Conservation (phyloP, 2,888 invertebrate species). For the Ernsta delagoae region DNA sequence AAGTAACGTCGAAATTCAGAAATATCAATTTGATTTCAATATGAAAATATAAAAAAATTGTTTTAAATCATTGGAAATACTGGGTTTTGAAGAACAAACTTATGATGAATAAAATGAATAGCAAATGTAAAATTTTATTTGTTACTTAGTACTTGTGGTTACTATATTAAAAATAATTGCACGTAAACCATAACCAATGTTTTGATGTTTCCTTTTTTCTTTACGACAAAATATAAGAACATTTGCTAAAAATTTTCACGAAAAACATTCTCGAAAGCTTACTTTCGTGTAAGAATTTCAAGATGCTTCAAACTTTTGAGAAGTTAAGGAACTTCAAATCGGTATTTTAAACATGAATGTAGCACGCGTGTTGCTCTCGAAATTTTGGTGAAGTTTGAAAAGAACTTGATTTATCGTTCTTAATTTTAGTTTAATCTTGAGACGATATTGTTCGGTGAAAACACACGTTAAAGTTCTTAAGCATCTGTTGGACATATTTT, state of each 20-base stretch:
- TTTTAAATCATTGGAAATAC: too few species aligned
- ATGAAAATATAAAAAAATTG: too few species aligned
- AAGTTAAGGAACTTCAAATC: conserved; percentile 16
- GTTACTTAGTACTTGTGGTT: too few species aligned
- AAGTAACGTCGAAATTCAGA: background rate
- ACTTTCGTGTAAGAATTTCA: conserved; percentile 2
- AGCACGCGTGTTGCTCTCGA: conserved; percentile 6
- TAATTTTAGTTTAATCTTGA: conserved; percentile 2
- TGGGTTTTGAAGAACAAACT: too few species aligned
- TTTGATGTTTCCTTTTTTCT: too few species aligned
- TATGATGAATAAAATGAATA: too few species aligned
- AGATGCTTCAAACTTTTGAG: conserved; percentile 14
- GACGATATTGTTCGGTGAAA: background rate
- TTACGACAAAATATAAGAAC: too few species aligned
- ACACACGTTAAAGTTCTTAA: background rate
- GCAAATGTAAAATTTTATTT: too few species aligned
- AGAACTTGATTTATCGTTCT: conserved; percentile 24
- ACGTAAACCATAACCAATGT: too few species aligned
- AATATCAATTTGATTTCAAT: background rate
- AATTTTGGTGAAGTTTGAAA: conserved; percentile 11
- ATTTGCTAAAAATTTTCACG: background rate
- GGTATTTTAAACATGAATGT: conserved; percentile 20
- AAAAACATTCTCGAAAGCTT: background rate
- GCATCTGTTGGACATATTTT: background rate
- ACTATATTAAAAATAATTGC: too few species aligned